Conservation (phyloP, 2,888 invertebrate genomes). For the Chymomyza caudatula region DNA sequence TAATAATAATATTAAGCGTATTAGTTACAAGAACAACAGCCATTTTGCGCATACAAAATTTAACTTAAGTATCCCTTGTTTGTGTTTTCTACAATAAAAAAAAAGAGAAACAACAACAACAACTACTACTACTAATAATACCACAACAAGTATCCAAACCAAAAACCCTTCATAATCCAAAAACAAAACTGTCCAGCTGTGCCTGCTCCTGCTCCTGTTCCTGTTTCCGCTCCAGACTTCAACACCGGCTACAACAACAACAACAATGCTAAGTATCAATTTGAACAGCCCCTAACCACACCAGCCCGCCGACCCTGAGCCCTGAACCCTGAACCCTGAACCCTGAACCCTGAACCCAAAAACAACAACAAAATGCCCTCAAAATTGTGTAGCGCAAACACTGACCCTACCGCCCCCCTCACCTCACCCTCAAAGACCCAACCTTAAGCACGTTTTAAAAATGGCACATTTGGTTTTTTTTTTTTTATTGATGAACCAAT, state of each 20-base stretch:
- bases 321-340: not conserved
- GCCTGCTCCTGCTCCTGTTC: slow-evolving; percentile 21
- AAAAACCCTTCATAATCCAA: not conserved
- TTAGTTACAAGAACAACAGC: not conserved
- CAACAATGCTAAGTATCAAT: slow-evolving; percentile 44
- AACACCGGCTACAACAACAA: slow-evolving; percentile 5
- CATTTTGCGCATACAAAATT: slow-evolving; percentile 3
- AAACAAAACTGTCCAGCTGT: slow-evolving; percentile 1
- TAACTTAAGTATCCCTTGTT: slow-evolving; percentile 30
- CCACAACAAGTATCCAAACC: slow-evolving; percentile 2
- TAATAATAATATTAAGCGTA: not conserved
- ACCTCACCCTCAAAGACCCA: slow-evolving; percentile 1
- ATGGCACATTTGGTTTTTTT: slow-evolving; percentile 40
- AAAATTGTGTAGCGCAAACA: slow-evolving; percentile 17
- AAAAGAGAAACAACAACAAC: slow-evolving; percentile 20
- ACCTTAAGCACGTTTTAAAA: slow-evolving; percentile 30
- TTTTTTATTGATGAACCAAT: slow-evolving; percentile 28
- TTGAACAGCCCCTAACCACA: slow-evolving; percentile 6
- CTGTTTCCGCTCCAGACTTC: slow-evolving; percentile 14
- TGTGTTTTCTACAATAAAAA: slow-evolving; percentile 5
- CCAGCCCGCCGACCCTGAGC: not conserved
- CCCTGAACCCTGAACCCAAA: not conserved
- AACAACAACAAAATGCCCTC: not conserved
- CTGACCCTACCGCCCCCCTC: not conserved
- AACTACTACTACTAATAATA: slow-evolving; percentile 47